Evolutionary conservation across 2,797 vertebrate genomes (phyloP), one percentile per base, ranked within the genome.

Genomic region (Lycodopsis pacificus): DNA sequence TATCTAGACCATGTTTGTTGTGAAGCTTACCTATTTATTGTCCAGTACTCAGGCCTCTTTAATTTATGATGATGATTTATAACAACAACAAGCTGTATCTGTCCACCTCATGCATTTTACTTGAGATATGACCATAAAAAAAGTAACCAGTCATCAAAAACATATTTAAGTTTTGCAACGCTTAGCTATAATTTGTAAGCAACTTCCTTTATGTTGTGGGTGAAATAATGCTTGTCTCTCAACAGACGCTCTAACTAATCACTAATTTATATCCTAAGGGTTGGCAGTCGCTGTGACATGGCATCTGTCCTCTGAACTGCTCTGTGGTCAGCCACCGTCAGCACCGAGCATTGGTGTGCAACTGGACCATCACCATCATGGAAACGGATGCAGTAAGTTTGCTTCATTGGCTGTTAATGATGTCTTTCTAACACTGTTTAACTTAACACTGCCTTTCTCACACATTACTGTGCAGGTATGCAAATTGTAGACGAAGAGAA

Each of bases 361-460:
- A 32, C 71, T 76, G 51, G 80, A 20, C 78, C 66, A 77, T 67
- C 54, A 61, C 73, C 78, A 89, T 79, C 76, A 97, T 97, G 97
- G 96, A 97, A 91, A 92, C 95, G 11, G 95, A 91, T 84, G 82
- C 96, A 30, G 97, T 97, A 91, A 94, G 95, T 76, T 61, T 67
- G 15, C 9, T 38, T 10, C 57, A 13, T 32, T 10, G 12, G 14
- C 32, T 62, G 5, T 42, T 9, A 10, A 3, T 62, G 11, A n/a
- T 56, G 34, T 64, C 13, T 62, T 10, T 34, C 49, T 42, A 34
- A 61, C 30, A 11, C 32, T 34, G 32, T 77, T 72, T 66, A 49
- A 22, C 25, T 65, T 75, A 57, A 25, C 27, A 0, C 17, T 58
- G 34, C 2, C 7, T 20, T 76, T 51, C 44, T 63, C 9, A 2